A percentile compares a stretch with the other conserved stretches of the same genome.
Conservation (phyloP, 1,140 invertebrate genomes). For the Aphaenogaster floridana region DNA sequence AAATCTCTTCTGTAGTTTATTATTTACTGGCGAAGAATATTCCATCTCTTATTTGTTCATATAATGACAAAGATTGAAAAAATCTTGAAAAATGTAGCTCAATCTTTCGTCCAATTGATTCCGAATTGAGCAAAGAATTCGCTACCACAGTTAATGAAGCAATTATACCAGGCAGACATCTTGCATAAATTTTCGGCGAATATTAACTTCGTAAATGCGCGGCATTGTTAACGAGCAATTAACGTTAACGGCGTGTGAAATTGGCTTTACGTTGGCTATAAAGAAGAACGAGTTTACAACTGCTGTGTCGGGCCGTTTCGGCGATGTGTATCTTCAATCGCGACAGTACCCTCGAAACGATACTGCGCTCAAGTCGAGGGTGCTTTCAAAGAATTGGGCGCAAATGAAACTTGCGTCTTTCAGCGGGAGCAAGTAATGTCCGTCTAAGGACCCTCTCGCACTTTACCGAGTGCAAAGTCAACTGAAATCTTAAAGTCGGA, state of each 20-base stretch:
- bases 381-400: slow-evolving; percentile 46
- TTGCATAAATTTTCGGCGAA: slow-evolving; percentile 3
- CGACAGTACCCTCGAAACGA: slow-evolving; percentile 16
- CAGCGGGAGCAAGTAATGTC: slow-evolving; percentile 45
- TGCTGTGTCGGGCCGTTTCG: neutral
- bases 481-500: slow-evolving; percentile 47
- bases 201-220: neutral
- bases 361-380: slow-evolving; percentile 32
- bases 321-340: slow-evolving; percentile 56
- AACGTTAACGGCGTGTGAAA: slow-evolving; percentile 23
- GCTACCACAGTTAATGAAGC: neutral
- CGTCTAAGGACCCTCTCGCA: neutral
- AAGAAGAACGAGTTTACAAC: slow-evolving; percentile 43
- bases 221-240: slow-evolving; percentile 20
- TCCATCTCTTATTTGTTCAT: no score
- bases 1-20: no score
- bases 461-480: slow-evolving; percentile 49
- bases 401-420: slow-evolving; percentile 59
- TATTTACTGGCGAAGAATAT: no score
- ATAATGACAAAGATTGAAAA: neutral
- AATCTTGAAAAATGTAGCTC: neutral
- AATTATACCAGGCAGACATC: neutral
- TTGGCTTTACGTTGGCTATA: slow-evolving; percentile 1
- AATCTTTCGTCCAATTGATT: neutral
- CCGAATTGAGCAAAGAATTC: neutral